Base-by-base conservation (phyloP, 2,888 invertebrate genomes). In the Leptinotarsa juncta region DNA sequence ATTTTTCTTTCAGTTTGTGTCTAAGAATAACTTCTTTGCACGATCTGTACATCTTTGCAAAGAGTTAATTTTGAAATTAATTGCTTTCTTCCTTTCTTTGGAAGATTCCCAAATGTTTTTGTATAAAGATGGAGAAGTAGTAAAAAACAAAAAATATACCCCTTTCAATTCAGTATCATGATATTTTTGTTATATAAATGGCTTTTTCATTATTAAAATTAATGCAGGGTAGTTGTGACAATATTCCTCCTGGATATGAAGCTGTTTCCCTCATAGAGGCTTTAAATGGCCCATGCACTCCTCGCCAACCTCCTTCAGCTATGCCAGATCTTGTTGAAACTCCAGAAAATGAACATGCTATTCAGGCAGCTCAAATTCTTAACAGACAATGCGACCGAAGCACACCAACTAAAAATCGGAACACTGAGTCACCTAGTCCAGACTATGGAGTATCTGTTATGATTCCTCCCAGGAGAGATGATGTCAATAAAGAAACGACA, bases 191-290 rank as follows among this genome's bases (percentile, higher is more conserved):
- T 32, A 32, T 32, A 32, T 7, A 32, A 32, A 32, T 32, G 7
- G 32, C 2, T 32, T 55, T 55, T 32, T 7, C 42, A 32, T 10
- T 62, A 42, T 26, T 10, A 62, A 49, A 72, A 70, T 62, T 0
- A 32, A 16, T 77, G 15, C 80, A 93, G 93, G 92, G 92, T 78
- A 93, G 92, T 83, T 92, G 92, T 86, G 95, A 96, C 86, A 94
- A 95, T 86, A 95, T 97, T 83, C 98, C 97, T 15, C 91, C 94
- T 0, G 98, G 98, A 0, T 98, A 97, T 88, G 96, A 97, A 89
- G 94, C 97, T 48, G 96, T 98, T 70, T 96, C 98, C 0, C 90
- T 98, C 70, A 95, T 98, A 81, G 98, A 98, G 89, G 98, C 98
- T 4, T 90, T 98, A 71, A 98, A 98, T 89, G 98, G 98, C 0